These are phyloP conservation scores for Thalassophryne amazonica DNA, from an alignment of 2,797 vertebrate genomes.

Conservation along the genomic window DNA sequence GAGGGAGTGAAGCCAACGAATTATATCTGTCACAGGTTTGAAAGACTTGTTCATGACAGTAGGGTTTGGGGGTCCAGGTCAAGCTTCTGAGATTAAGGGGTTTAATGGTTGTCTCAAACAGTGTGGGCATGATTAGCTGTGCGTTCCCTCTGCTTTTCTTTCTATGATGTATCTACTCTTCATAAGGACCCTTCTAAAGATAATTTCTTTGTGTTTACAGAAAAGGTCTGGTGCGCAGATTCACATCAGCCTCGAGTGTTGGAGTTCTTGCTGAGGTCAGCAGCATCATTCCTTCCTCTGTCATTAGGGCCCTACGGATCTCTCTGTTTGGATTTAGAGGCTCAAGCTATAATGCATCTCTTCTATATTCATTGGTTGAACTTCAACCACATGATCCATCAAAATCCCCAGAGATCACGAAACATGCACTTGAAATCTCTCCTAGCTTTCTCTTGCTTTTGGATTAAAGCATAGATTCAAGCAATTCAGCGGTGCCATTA, in stretches of 20 bases:
- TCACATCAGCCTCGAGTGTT: conserved; percentile 25
- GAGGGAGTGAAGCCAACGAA: conserved; percentile 42
- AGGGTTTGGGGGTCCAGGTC: conserved; percentile 29
- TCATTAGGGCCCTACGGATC: conserved; percentile 38
- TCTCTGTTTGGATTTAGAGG: conserved; percentile 42
- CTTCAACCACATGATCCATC: conserved; percentile 53
- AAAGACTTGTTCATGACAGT: conserved; percentile 59
- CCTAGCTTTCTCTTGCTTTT: conserved; percentile 45
- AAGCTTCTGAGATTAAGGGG: conserved; percentile 8
- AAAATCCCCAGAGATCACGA: conserved; percentile 49
- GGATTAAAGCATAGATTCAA: conserved; percentile 26
- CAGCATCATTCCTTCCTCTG: conserved; percentile 38
- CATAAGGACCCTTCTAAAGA: conserved; percentile 17
- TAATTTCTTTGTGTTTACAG: conserved; percentile 37
- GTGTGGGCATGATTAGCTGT: conserved; percentile 14
- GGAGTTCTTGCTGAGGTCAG: conserved; percentile 39
- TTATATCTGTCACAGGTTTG: conserved; percentile 41
- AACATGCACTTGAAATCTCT: conserved; percentile 43
- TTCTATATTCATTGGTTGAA: conserved; percentile 42
- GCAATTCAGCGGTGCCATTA: conserved; percentile 32
- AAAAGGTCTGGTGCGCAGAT: conserved; percentile 53
- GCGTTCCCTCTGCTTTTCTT: conserved; percentile 12
- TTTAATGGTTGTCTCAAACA: conserved; percentile 15
- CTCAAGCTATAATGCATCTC: conserved; percentile 47
- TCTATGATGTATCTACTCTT: not conserved